Evolutionary conservation across 1,140 invertebrate species (phyloP).

Genomic region (Macrobrachium nipponense): DNA sequence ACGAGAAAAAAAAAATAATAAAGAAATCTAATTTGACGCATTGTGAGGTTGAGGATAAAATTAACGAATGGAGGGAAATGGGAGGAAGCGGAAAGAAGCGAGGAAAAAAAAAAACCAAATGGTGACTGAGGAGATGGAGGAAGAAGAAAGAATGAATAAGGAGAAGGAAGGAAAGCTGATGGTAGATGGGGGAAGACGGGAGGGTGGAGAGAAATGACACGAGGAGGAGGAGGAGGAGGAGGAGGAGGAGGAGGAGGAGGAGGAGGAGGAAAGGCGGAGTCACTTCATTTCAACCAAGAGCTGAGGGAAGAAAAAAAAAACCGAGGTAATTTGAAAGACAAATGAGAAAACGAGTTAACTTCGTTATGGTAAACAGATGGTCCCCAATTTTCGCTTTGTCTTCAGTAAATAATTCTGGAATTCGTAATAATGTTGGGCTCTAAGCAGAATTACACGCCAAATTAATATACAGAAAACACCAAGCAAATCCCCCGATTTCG

Average conservation of each 20-base stretch:
- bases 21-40: neutral
- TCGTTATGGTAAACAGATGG: conserved; percentile 55
- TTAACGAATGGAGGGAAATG: neutral
- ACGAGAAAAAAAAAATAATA: neutral
- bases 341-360: conserved; percentile 58
- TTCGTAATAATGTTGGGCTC: conserved; percentile 47
- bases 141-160: conserved; percentile 3
- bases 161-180: neutral
- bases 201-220: neutral
- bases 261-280: conserved; percentile 6
- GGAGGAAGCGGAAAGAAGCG: neutral
- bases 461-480: neutral
- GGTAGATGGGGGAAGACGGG: neutral
- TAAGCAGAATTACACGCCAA: conserved; percentile 31
- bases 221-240: conserved; percentile 1
- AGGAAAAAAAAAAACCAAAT: neutral
- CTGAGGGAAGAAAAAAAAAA: conserved; percentile 27
- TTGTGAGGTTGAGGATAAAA: neutral
- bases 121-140: neutral
- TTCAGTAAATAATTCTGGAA: conserved; percentile 56
- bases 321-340: conserved; percentile 55
- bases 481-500: neutral
- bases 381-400: conserved; percentile 54
- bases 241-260: neutral
- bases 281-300: conserved; percentile 41